phyloP scores from a whole-genome alignment of 2,888 invertebrate species.

The Nezara viridula region DNA sequence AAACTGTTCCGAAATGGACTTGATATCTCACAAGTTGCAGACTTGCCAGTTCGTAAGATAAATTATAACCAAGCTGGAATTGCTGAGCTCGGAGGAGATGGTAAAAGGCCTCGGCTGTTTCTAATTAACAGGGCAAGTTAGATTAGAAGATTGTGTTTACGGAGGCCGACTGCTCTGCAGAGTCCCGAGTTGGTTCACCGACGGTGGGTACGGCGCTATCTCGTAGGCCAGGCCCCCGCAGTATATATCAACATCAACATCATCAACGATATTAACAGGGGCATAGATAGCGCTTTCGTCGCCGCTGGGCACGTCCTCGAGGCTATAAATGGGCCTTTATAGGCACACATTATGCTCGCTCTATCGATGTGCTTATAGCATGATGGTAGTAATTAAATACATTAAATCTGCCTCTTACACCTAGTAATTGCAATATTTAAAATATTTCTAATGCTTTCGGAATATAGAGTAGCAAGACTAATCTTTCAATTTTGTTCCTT shows the following conservation, averaged over 20 bases:
- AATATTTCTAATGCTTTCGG: no score
- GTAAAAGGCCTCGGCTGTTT: neutral
- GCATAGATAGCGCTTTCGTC: neutral
- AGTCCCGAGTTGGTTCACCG: neutral
- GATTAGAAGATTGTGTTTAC: constrained; percentile 21
- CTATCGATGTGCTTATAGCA: neutral
- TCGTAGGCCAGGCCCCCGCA: neutral
- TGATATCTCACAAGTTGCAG: neutral
- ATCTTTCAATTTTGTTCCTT: no score
- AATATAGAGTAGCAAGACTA: no score
- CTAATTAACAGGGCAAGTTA: constrained; percentile 1
- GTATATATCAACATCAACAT: neutral
- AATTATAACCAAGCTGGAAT: neutral
- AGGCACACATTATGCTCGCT: neutral
- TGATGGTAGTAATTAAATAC: neutral
- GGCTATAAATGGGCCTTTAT: neutral
- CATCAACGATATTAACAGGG: neutral
- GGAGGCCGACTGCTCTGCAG: neutral
- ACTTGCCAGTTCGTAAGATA: neutral
- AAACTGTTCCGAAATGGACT: neutral
- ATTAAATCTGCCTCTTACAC: neutral
- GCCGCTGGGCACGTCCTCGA: neutral
- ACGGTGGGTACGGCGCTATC: neutral
- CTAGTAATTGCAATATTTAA: neutral
- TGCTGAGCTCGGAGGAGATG: neutral